Evolutionary conservation across 2,797 vertebrate genomes (phyloP), one percentile per base, ranked within the genome.

Genomic region (Pantherophis alleghaniensis): DNA sequence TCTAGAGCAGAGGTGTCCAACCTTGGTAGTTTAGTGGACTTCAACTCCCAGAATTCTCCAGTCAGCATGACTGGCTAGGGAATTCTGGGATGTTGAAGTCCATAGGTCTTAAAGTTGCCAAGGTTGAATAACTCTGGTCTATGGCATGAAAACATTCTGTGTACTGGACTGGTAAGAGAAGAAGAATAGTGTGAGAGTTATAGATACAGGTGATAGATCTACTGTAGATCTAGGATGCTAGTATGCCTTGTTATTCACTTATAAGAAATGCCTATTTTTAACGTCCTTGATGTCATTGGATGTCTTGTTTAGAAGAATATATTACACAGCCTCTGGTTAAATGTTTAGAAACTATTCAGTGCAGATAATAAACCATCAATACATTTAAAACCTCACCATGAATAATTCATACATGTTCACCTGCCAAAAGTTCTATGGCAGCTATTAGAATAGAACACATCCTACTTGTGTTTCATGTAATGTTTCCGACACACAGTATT

Each of bases 391-490:
- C 20, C 3, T 0, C 0, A 22, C 79, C 9, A 60, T 95, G 88
- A 96, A 92, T 94, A 95, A 96, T 95, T 95, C 90, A 97, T 5
- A 91, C 32, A 42, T 55, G 32, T 86, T 89, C 42, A 90, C 79
- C 66, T 96, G 92, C 66, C 57, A 95, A 94, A 94, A 42, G 93
- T 86, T 94, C 95, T 24, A 57, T 94, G 51, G 87, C 88, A 94
- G 53, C 86, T 95, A 94, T 24, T 90, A 88, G 92, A 86, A 95
- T 47, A 94, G 57, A 94, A 93, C 32, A 88, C 74, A 93, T 87
- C 14, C 91, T 90, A 93, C 94, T 93, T 95, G 92, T 91, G 88
- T 92, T 94, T 95, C 53, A 87, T 94, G 47, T 74, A 94, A 94
- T 93, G 90, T 14, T 28, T 28, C 59, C 93, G 88, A 90, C 87